A percentile compares a stretch with the other conserved stretches of the same genome.
Conservation (phyloP, 2,113 vertebrate species). For the Cyanistes caeruleus region DNA sequence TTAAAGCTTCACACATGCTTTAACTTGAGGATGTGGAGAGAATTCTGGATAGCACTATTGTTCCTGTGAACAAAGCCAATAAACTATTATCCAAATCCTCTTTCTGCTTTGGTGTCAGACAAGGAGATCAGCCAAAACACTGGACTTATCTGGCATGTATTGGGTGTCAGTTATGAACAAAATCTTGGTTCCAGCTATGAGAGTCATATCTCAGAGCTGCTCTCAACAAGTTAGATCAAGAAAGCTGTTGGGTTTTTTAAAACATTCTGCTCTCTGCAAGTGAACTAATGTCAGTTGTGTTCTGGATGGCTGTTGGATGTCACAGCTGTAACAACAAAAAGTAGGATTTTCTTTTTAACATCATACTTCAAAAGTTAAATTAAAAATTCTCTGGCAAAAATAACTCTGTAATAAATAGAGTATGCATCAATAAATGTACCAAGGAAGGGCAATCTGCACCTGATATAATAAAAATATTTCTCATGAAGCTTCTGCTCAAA, state of each 20-base stretch:
- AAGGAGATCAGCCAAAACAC: constrained; percentile 10
- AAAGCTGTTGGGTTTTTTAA: background rate
- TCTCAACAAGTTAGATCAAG: constrained; percentile 16
- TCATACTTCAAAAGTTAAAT: constrained; percentile 50
- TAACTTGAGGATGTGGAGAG: constrained; percentile 5
- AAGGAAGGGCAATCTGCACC: constrained; percentile 22
- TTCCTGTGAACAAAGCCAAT: background rate
- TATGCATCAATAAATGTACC: constrained; percentile 32
- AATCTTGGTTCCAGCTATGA: constrained; percentile 2
- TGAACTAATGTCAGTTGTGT: background rate
- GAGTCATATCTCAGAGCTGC: background rate
- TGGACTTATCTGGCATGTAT: background rate
- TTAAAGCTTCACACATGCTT: constrained; percentile 22
- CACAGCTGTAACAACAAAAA: constrained; percentile 63
- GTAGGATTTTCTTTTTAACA: constrained; percentile 34
- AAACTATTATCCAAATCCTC: background rate
- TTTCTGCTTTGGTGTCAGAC: background rate
- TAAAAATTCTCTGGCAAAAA: constrained; percentile 47
- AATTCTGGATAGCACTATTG: background rate
- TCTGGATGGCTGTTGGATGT: background rate
- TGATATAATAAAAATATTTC: constrained; percentile 55
- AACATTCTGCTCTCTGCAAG: background rate
- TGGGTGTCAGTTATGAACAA: constrained; percentile 4
- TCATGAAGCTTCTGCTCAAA: background rate
- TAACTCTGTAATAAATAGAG: constrained; percentile 34